A percentile compares a stretch with the other conserved stretches of the same genome.
These are phyloP conservation scores for Phalanger gymnotis DNA, from an alignment of 2,797 vertebrate genomes.

Conservation along the genomic window DNA sequence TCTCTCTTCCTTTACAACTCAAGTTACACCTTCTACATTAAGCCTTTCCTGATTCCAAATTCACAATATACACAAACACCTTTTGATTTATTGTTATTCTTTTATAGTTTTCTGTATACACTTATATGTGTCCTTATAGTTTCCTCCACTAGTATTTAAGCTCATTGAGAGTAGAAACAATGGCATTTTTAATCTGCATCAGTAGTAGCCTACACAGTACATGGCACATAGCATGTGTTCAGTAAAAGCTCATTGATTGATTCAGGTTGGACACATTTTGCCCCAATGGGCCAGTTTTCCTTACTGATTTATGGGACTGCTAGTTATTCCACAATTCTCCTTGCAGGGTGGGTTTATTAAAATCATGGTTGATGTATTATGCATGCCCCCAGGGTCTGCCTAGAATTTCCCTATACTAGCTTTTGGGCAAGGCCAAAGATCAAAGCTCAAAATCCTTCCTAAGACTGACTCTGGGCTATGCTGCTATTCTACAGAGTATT, in stretches of 20 bases:
- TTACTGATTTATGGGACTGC: not conserved
- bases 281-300: too few relatives aligned
- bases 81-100: not conserved
- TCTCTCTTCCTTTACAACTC: not conserved
- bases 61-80: not conserved
- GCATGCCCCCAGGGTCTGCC: not conserved
- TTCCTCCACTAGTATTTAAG: not conserved
- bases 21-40: not conserved
- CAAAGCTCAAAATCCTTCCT: not conserved
- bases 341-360: not conserved
- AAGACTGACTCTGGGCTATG: not conserved
- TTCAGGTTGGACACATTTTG: not conserved
- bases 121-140: not conserved
- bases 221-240: not conserved
- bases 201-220: not conserved
- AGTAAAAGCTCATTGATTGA: not conserved
- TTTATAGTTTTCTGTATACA: not conserved
- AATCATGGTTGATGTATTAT: not conserved
- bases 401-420: not conserved
- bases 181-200: not conserved
- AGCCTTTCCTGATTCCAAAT: not conserved
- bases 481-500: not conserved
- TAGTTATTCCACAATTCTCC: not conserved
- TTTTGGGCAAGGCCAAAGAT: not conserved
- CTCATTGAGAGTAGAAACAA: not conserved